Base-by-base conservation (phyloP, 2,888 invertebrate genomes). In the Prosopocoilus inquinatus region DNA sequence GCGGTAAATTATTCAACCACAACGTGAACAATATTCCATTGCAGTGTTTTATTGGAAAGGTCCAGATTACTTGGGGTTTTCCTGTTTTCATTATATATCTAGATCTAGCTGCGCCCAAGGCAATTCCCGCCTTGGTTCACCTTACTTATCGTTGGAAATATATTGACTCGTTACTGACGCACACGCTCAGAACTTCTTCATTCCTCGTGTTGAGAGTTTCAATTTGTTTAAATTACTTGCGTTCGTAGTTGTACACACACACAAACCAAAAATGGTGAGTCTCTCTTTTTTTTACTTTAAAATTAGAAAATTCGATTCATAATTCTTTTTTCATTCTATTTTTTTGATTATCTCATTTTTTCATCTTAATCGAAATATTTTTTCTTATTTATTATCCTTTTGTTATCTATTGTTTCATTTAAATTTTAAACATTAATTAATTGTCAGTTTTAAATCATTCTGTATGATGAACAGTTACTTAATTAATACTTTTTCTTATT, bases 11-110 rank as follows among this genome's bases (percentile, higher is more conserved):
- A 28, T 28, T 28, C 20, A 28, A 28, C 20, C 20, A 28, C 20
- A 28, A 28, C 20, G 20, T 28, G 20, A 28, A 3, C 20, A 28
- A 5, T 28, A 28, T 28, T 28, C 20, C 20, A 28, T 28, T 28
- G 20, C 20, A 28, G 20, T 28, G 20, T 28, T 41, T 41, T 11
- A 11, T 11, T 13, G 41, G 9, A 9, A 15, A 41, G 41, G 15
- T 41, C 41, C 41, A 41, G 41, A 41, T 41, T 41, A 41, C 5
- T 15, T 41, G 41, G 41, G 41, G 41, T 41, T 41, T 41, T 41
- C 41, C 41, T 41, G 41, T 41, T 41, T 41, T 41, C 41, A 41
- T 41, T 41, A 41, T 41, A 41, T 15, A 11, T 41, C 16, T 16
- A 41, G 41, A 41, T 15, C 41, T 15, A 11, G 9, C 13, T 13